These are phyloP conservation scores for Microvelia longipes DNA, from an alignment of 1,140 invertebrate genomes.

Conservation along the genomic window DNA sequence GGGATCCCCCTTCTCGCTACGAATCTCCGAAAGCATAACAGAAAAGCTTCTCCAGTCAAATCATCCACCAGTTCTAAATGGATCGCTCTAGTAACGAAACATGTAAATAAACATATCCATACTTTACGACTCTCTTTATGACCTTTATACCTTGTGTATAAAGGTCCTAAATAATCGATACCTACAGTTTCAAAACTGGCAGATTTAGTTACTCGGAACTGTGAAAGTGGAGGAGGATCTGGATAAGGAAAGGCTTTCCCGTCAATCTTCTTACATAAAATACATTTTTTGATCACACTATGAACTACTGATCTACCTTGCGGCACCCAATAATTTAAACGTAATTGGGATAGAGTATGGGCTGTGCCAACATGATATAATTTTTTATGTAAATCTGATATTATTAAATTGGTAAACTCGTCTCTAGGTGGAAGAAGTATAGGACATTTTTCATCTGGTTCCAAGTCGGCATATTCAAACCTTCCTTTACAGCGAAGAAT, in stretches of 20 bases:
- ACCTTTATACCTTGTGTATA: constrained; percentile 12
- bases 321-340: background rate
- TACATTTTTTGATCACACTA: background rate
- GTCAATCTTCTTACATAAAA: constrained; percentile 1
- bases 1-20: constrained; percentile 25
- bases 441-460: background rate
- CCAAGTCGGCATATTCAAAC: background rate
- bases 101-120: constrained; percentile 28
- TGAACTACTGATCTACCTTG: constrained; percentile 2
- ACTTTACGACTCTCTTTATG: constrained; percentile 16
- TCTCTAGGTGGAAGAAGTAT: background rate
- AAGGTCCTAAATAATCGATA: constrained; percentile 25
- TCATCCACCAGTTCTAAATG: constrained; percentile 27
- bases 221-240: constrained; percentile 7
- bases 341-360: background rate
- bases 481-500: background rate
- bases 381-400: background rate
- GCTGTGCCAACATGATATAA: background rate
- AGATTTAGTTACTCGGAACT: constrained; percentile 19
- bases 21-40: constrained; percentile 24
- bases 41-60: constrained; percentile 21
- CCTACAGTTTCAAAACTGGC: constrained; percentile 16
- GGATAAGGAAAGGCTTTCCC: constrained; percentile 3
- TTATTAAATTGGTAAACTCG: background rate
- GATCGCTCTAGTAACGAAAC: constrained; percentile 26